Percentiles rank a stretch among this genome's conserved stretches.
Conservation (phyloP, 2,888 invertebrate genomes). For the Chloromyia formosa region DNA sequence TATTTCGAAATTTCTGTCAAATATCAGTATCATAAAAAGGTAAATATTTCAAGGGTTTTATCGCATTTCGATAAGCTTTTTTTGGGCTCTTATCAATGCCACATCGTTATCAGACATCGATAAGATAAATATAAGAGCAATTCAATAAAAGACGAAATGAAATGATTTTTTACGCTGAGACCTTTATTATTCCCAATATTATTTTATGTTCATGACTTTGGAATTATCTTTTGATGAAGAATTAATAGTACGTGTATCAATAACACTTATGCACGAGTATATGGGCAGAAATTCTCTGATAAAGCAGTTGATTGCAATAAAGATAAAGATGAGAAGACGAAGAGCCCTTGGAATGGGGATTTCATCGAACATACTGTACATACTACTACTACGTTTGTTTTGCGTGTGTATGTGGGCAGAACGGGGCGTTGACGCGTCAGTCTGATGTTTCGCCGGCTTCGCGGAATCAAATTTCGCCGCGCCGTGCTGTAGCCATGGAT, state of each 20-base stretch:
- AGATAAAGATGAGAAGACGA: background rate
- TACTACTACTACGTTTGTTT: no score
- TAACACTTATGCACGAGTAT: no score
- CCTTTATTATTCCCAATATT: constrained; percentile 25
- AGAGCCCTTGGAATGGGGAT: background rate
- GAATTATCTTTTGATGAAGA: constrained; percentile 1
- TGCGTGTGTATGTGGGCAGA: no score
- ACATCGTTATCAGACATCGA: background rate
- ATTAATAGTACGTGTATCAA: background rate
- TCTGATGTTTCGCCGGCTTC: no score
- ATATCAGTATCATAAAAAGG: background rate
- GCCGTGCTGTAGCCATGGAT: no score
- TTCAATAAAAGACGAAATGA: background rate
- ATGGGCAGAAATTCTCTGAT: background rate
- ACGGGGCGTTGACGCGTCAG: no score
- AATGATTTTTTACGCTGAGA: background rate
- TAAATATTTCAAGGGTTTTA: background rate
- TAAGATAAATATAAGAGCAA: background rate
- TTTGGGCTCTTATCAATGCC: no score
- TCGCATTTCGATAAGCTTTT: background rate
- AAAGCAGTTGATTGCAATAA: no score
- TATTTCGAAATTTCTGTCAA: background rate
- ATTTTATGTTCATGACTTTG: background rate
- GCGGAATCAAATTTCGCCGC: no score
- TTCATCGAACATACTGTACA: background rate